Percentiles rank a stretch among this genome's conserved stretches.
phyloP scores from a whole-genome alignment of 2,888 invertebrate species.

The Idaea aversata region DNA sequence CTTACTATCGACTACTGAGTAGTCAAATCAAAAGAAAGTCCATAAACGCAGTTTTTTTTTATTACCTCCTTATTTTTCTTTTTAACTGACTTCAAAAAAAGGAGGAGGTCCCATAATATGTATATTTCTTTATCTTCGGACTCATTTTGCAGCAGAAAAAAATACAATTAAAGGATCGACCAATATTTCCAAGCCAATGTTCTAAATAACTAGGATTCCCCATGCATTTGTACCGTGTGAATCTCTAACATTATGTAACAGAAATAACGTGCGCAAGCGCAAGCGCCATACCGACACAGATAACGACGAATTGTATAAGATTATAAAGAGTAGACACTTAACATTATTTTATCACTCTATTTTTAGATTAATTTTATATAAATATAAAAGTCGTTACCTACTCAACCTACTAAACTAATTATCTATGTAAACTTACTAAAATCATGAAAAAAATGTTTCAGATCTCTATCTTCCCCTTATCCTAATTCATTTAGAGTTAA shows the following conservation, averaged over 20 bases:
- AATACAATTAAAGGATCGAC: neutral
- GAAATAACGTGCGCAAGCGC: neutral
- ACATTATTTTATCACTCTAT: neutral
- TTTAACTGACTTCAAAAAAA: too few species aligned
- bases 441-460: too few species aligned
- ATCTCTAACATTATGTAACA: neutral
- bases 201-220: neutral
- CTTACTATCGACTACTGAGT: too few species aligned
- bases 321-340: neutral
- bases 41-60: too few species aligned
- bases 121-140: too few species aligned
- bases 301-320: neutral
- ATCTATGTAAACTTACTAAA: neutral
- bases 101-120: too few species aligned
- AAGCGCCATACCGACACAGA: neutral
- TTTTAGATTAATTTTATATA: neutral
- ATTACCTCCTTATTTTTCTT: too few species aligned
- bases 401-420: neutral
- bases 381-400: neutral
- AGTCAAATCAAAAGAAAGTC: too few species aligned
- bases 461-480: too few species aligned
- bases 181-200: neutral
- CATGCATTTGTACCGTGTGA: neutral
- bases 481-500: too few species aligned
- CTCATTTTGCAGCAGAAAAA: neutral